Conservation (phyloP, 2,888 invertebrate genomes). For the Drosophila fulvimacula region DNA sequence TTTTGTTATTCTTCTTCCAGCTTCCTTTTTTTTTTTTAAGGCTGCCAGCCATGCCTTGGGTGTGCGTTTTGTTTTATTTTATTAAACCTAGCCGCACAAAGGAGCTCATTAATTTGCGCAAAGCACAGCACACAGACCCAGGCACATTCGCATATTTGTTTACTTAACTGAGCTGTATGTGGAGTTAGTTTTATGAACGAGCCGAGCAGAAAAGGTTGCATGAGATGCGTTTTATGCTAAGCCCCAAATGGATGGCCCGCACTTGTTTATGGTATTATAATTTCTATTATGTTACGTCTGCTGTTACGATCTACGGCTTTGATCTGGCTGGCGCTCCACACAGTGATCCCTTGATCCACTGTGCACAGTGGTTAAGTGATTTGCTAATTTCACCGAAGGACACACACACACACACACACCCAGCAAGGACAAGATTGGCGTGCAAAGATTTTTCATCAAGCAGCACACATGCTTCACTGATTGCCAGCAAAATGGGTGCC, state of each 20-base stretch:
- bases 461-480: slow-evolving; percentile 46
- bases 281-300: slow-evolving; percentile 27
- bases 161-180: slow-evolving; percentile 1
- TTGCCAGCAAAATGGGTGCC: slow-evolving; percentile 35
- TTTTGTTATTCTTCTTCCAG: slow-evolving; percentile 5
- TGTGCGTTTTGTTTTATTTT: slow-evolving; percentile 65
- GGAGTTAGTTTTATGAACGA: slow-evolving; percentile 5
- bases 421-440: slow-evolving; percentile 23
- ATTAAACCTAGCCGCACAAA: slow-evolving; percentile 77
- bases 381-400: slow-evolving; percentile 24
- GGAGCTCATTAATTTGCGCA: slow-evolving; percentile 77
- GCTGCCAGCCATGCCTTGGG: slow-evolving; percentile 15
- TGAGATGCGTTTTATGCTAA: slow-evolving; percentile 48
- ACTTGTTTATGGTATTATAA: slow-evolving; percentile 1
- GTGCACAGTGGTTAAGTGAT: slow-evolving; percentile 33
- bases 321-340: slow-evolving; percentile 12
- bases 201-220: slow-evolving; percentile 53
- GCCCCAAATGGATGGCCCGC: slow-evolving; percentile 25
- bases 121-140: slow-evolving; percentile 41
- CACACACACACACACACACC: slow-evolving; percentile 6
- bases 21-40: slow-evolving; percentile 19
- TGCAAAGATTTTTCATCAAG: slow-evolving; percentile 37
- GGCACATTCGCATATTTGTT: neutral
- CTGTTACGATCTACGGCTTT: slow-evolving; percentile 19
- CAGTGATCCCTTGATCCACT: slow-evolving; percentile 36